Evolutionary conservation across 2,113 vertebrate genomes (phyloP).

Genomic region (Rynchops niger): DNA sequence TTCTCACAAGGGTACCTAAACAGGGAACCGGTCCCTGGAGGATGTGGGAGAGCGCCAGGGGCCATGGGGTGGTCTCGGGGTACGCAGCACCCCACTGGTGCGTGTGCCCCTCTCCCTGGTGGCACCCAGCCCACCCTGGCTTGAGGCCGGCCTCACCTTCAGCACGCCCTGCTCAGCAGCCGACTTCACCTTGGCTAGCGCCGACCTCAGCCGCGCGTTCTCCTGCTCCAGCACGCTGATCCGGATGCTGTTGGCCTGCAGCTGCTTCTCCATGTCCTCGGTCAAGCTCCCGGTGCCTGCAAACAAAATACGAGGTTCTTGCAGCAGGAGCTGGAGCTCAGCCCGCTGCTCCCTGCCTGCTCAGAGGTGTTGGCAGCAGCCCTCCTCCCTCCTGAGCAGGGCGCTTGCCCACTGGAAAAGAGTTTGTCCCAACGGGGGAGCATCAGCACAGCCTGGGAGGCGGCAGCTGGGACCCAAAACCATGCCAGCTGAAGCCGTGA

Average conservation of each 20-base stretch:
- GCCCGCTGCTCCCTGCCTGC: neutral
- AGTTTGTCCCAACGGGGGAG: neutral
- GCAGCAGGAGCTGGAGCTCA: neutral
- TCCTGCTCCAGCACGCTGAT: conserved; percentile 86
- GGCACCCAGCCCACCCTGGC: neutral
- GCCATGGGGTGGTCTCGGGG: neutral
- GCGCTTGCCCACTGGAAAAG: neutral
- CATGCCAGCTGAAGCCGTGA: rapidly evolving
- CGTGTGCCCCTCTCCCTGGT: rapidly evolving
- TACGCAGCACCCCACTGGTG: rapidly evolving
- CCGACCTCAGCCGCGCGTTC: conserved; percentile 73
- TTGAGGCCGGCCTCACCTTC: conserved; percentile 65
- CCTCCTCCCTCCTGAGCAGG: neutral
- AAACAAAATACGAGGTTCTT: rapidly evolving
- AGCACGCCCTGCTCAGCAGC: conserved; percentile 54
- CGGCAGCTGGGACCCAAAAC: neutral
- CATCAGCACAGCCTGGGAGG: rapidly evolving
- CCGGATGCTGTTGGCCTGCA: conserved; percentile 85
- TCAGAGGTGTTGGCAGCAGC: neutral
- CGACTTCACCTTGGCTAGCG: conserved; percentile 78
- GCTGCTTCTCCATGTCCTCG: conserved; percentile 89
- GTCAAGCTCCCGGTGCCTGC: conserved; percentile 82
- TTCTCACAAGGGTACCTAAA: neutral
- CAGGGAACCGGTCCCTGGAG: too few species aligned
- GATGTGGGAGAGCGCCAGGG: too few species aligned